phyloP scores from a whole-genome alignment of 2,888 invertebrate genomes.

The Xestia rhomboidea region DNA sequence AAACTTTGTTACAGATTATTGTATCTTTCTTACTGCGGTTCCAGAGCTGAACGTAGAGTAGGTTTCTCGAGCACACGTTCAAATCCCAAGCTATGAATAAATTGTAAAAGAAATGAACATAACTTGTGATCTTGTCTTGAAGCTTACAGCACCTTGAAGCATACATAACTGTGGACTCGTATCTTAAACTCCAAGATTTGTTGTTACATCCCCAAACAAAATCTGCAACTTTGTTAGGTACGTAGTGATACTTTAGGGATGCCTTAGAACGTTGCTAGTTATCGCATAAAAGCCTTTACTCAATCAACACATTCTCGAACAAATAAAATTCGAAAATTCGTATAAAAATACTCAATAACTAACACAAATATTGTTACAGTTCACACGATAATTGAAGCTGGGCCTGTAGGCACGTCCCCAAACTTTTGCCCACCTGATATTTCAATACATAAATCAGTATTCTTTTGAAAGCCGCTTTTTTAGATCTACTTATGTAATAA shows the following conservation, averaged over 20 bases:
- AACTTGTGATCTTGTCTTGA: conserved; percentile 16
- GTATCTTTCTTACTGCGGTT: background rate
- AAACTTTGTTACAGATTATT: background rate
- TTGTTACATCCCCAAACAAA: background rate
- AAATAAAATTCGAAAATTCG: conserved; percentile 25
- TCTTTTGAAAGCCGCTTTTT: conserved; percentile 63
- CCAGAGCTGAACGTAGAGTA: background rate
- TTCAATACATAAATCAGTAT: conserved; percentile 64
- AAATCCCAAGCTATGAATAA: conserved; percentile 38
- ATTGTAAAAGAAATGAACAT: conserved; percentile 27
- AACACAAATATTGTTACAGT: conserved; percentile 49
- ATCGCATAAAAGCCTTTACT: background rate
- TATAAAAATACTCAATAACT: conserved; percentile 37
- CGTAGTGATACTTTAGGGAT: background rate
- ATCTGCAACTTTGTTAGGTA: background rate
- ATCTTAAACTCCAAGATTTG: background rate
- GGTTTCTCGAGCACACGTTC: background rate
- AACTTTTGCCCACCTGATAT: conserved; percentile 56
- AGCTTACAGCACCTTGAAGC: background rate
- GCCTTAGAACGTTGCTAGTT: too few species aligned
- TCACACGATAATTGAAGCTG: conserved; percentile 43
- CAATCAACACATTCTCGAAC: background rate
- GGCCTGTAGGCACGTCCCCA: conserved; percentile 39
- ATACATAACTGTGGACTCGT: background rate
- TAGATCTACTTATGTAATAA: too few species aligned